Evolutionary conservation across 2,797 vertebrate genomes (phyloP), one percentile per base, ranked within the genome.

Genomic region (Buphagus erythrorhynchus): DNA sequence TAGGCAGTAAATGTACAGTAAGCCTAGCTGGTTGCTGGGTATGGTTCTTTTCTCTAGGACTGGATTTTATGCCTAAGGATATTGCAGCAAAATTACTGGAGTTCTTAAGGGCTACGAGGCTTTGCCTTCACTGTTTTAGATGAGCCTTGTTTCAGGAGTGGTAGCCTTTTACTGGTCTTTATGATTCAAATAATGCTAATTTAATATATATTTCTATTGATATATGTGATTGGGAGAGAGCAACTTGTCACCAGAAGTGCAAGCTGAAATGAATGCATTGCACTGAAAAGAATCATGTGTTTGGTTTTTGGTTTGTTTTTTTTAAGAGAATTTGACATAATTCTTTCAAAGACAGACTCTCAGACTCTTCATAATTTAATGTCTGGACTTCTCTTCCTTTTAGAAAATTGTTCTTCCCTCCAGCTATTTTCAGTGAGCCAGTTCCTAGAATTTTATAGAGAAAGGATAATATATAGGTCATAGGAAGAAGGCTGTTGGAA

Each of bases 381-480:
- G 87, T 95, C 77, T 97, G 66, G 92, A 74, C 28, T 45, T 82
- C 26, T 31, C 63, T 85, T 68, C 35, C 9, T 35, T 76, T 90
- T 88, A 45, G 57, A 88, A 87, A 62, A 65, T 36, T 72, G 57
- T 91, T 95, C 36, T 95, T 91, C 90, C 94, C 63, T 96, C 75
- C 55, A 95, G 96, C 96, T 96, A 77, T 98, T 97, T 95, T 96
- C 92, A 66, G 85, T 96, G 91, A 96, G 55, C 65, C 74, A 89
- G 83, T 96, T 97, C 85, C 84, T 96, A 85, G 86, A 74, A 77
- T 95, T 95, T 97, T 96, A 69, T 93, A 92, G 69, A 88, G 92
- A 95, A 96, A 97, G 84, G 88, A 95, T 97, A 97, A 95, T 97
- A 97, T 97, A 94, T 97, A 97, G 97, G 97, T 97, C 96, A 96